These are phyloP conservation scores for Chrysotoxum bicinctum DNA, from an alignment of 2,888 invertebrate genomes.

Conservation along the genomic window DNA sequence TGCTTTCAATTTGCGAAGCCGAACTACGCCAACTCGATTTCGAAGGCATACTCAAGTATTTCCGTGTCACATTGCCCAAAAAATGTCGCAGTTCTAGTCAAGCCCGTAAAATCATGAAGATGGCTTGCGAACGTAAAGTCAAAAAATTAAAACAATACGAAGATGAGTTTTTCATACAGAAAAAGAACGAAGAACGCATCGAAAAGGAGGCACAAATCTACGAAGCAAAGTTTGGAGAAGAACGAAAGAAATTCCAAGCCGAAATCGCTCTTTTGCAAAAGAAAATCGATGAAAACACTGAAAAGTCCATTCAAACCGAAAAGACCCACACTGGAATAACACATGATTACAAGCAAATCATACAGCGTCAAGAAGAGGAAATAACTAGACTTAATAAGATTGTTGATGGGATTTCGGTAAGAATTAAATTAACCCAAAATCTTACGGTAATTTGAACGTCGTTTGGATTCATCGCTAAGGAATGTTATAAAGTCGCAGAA, in stretches of 20 bases:
- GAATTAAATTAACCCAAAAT: conserved; percentile 62
- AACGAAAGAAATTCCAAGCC: conserved; percentile 82
- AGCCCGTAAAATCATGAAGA: conserved; percentile 93
- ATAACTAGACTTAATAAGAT: conserved; percentile 86
- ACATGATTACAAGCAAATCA: conserved; percentile 95
- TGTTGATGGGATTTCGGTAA: conserved; percentile 85
- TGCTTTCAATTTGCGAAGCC: conserved; percentile 94
- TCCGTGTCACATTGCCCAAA: conserved; percentile 97
- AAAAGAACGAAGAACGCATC: conserved; percentile 86
- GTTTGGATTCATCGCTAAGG: conserved; percentile 68
- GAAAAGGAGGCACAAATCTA: conserved; percentile 86
- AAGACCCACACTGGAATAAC: conserved; percentile 91
- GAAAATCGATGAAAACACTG: conserved; percentile 89
- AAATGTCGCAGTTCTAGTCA: conserved; percentile 96
- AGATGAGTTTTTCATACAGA: conserved; percentile 91
- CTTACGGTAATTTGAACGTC: neutral
- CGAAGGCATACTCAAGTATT: conserved; percentile 98
- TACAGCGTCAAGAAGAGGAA: conserved; percentile 92
- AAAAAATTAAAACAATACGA: conserved; percentile 97
- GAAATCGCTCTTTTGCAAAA: conserved; percentile 86
- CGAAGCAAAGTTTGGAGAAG: conserved; percentile 85
- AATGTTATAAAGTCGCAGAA: conserved; percentile 45
- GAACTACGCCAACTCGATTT: conserved; percentile 97
- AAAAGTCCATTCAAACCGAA: conserved; percentile 88
- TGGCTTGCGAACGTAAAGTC: conserved; percentile 95